These are phyloP conservation scores for Stramonita haemastoma DNA, from an alignment of 2,888 invertebrate species.

Conservation along the genomic window DNA sequence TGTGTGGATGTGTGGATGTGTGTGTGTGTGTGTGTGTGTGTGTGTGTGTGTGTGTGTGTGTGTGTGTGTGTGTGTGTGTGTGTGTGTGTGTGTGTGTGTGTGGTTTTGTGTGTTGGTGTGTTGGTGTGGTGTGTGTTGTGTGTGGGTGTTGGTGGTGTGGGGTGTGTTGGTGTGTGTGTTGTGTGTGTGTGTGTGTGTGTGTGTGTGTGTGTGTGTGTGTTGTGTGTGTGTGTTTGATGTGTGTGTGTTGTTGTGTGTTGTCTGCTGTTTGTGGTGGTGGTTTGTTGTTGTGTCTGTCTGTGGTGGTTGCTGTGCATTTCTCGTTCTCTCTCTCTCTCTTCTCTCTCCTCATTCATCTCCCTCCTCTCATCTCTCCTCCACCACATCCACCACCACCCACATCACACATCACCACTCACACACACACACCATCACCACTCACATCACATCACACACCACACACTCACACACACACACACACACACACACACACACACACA, in stretches of 20 bases:
- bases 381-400: no score
- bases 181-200: not conserved
- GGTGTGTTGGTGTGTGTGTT: no score
- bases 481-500: slow-evolving; percentile 10
- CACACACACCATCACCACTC: no score
- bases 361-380: no score
- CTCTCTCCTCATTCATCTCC: no score
- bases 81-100: not conserved
- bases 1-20: not conserved
- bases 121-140: not conserved
- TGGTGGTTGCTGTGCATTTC: not conserved
- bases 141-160: no score
- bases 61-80: not conserved
- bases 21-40: not conserved
- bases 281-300: not conserved
- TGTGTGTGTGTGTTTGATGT: not conserved
- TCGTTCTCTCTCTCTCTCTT: no score
- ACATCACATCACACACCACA: no score
- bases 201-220: not conserved
- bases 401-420: no score
- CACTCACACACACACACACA: slow-evolving; percentile 13
- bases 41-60: not conserved
- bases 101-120: not conserved
- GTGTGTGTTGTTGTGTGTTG: no score
- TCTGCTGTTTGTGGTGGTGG: not conserved